phyloP scores from a whole-genome alignment of 53 echinoderm and acorn worm species.

The Echinometra lucunter region DNA sequence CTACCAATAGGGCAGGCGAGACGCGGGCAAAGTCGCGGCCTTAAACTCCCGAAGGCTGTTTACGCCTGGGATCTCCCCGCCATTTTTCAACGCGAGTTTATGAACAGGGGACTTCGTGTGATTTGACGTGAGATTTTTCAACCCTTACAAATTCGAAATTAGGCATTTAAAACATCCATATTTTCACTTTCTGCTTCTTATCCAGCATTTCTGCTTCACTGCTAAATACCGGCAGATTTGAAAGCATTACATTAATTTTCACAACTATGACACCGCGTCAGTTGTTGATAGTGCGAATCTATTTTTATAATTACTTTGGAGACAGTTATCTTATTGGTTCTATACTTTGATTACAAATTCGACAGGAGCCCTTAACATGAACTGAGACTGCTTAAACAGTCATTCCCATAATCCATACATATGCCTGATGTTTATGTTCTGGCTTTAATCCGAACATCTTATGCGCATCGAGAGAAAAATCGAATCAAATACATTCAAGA shows the following conservation, averaged over 20 bases:
- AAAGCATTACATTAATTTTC: background rate
- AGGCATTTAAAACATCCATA: background rate
- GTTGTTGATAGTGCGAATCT: background rate
- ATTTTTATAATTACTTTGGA: too few species aligned
- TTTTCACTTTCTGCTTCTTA: background rate
- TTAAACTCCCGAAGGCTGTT: constrained; percentile 62
- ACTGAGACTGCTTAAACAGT: too few species aligned
- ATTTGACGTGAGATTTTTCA: constrained; percentile 5
- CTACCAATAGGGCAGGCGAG: background rate
- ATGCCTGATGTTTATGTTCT: too few species aligned
- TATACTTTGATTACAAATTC: too few species aligned
- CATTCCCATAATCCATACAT: too few species aligned
- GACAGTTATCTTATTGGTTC: too few species aligned
- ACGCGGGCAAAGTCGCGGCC: background rate
- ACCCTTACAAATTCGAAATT: background rate
- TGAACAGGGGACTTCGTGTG: background rate
- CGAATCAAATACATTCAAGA: too few species aligned
- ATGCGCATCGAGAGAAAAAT: too few species aligned
- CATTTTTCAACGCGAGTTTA: constrained; percentile 25
- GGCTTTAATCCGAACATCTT: too few species aligned
- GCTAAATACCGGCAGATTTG: background rate
- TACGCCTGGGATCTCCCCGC: constrained; percentile 50
- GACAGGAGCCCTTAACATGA: too few species aligned
- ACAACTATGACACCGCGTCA: background rate
- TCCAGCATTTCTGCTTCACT: background rate